Evolutionary conservation across 2,113 vertebrate genomes (phyloP).

Genomic region (Oryzias javanicus): DNA sequence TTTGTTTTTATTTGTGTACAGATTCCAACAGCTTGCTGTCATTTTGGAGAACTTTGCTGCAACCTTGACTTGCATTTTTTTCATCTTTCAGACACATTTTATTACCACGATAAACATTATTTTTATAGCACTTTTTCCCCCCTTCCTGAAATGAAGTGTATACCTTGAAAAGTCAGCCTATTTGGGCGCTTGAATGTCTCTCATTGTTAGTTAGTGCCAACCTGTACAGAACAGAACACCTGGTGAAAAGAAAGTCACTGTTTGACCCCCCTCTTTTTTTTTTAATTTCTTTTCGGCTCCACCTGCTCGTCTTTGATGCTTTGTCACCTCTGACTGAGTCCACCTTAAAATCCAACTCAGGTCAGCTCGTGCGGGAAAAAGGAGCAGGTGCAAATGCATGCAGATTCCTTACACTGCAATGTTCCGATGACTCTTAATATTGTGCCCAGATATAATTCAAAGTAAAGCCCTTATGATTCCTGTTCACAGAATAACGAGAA

Average conservation of each 20-base stretch:
- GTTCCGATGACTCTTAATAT: slow-evolving; percentile 51
- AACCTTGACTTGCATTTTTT: slow-evolving; percentile 77
- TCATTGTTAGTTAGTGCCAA: slow-evolving; percentile 77
- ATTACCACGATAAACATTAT: slow-evolving; percentile 59
- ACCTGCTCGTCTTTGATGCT: slow-evolving; percentile 56
- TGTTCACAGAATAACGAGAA: slow-evolving; percentile 65
- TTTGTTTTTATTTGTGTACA: slow-evolving; percentile 75
- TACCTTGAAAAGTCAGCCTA: slow-evolving; percentile 70
- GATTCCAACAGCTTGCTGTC: slow-evolving; percentile 63
- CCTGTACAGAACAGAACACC: slow-evolving; percentile 76
- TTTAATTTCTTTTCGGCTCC: slow-evolving; percentile 14
- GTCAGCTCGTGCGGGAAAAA: slow-evolving; percentile 57
- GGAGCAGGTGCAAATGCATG: slow-evolving; percentile 81
- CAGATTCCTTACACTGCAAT: slow-evolving; percentile 74
- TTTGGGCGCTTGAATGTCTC: slow-evolving; percentile 75
- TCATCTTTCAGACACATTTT: slow-evolving; percentile 64
- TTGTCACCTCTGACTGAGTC: slow-evolving; percentile 31
- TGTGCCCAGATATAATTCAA: slow-evolving; percentile 70
- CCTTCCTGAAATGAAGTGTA: slow-evolving; percentile 66
- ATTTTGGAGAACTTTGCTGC: slow-evolving; percentile 78
- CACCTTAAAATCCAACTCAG: slow-evolving; percentile 62
- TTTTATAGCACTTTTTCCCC: slow-evolving; percentile 46
- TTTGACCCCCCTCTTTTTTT: slow-evolving; percentile 59
- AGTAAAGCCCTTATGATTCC: slow-evolving; percentile 70
- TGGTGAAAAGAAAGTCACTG: slow-evolving; percentile 71